Evolutionary conservation across 2,113 vertebrate genomes (phyloP), one percentile per base, ranked within the genome.

Genomic region (Corythaeola cristata): DNA sequence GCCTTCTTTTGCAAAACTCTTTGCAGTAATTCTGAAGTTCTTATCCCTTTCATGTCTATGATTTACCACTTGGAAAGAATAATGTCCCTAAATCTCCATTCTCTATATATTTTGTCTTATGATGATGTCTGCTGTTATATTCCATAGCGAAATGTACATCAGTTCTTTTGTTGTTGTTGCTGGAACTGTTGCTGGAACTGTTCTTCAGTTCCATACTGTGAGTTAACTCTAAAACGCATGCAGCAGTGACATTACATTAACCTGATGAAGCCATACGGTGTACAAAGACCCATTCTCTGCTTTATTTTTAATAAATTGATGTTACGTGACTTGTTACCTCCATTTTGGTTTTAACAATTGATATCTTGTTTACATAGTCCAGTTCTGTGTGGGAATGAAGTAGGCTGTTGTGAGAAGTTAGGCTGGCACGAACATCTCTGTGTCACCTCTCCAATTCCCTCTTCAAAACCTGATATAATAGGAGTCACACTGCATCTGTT

Each of bases 41-140:
- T 78, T 33, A 59, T 44, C 39, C 58, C 35, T 66, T 9, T 45
- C 17, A 0, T 37, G 30, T 33, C 53, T 75, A 2, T 49, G 30
- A 56, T 94, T 86, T 95, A 63, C 32, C 64, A 11, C 60, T 76
- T 27, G 35, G 26, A 75, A 52, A 44, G 33, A 89, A 81, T 28
- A 81, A 71, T 19, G 11, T 15, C 56, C 50, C 44, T 26, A 44
- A 11, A 64, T 56, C 86, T 71, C 37, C 5, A 4, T 30, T 74
- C 14, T 24, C 0, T 12, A 0, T n/a, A 32, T 75, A 9, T 50
- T 37, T 78, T 64, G 21, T 27, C 37, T 20, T 44, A 2, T n/a
- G 20, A 7, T 19, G 39, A 41, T 60, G 19, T 26, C 60, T 89
- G 33, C 13, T 91, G 1, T 72, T 68, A 4, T 21, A 47, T 68